These are phyloP conservation scores for Cosmia pyralina DNA, from an alignment of 2,888 invertebrate genomes.

Conservation along the genomic window DNA sequence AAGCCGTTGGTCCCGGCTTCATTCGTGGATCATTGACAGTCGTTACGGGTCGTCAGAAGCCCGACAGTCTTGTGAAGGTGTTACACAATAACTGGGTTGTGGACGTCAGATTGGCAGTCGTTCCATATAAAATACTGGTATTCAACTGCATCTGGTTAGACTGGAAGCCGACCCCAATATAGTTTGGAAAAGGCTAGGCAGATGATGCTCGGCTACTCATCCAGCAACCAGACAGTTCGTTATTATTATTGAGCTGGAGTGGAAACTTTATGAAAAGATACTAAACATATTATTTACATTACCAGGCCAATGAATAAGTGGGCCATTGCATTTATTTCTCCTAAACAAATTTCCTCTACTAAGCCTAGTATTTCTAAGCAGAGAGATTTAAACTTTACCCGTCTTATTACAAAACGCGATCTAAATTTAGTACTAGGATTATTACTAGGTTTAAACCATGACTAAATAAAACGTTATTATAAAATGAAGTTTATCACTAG, in stretches of 20 bases:
- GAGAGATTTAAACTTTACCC: constrained; percentile 45
- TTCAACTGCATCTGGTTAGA: not conserved
- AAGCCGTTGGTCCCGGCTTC: not conserved
- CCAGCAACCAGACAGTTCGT: not conserved
- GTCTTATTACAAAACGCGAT: too few species aligned
- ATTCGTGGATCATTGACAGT: not conserved
- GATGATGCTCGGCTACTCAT: not conserved
- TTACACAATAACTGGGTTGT: not conserved
- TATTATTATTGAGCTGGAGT: not conserved
- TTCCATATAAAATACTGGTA: not conserved
- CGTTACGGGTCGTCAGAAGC: not conserved
- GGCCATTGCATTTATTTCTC: constrained; percentile 33
- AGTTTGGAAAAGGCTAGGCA: not conserved
- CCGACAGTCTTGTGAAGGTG: not conserved
- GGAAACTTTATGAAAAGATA: not conserved
- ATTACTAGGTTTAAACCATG: too few species aligned
- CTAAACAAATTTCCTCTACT: constrained; percentile 36
- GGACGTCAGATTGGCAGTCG: not conserved
- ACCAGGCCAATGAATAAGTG: constrained; percentile 9
- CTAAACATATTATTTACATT: constrained; percentile 9
- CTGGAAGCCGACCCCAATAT: not conserved
- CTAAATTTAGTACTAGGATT: too few species aligned
- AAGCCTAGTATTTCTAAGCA: constrained; percentile 9
- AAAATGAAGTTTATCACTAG: too few species aligned
- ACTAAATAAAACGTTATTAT: too few species aligned